phyloP scores from a whole-genome alignment of 1,140 invertebrate genomes.

The Drosophila kikkawai region DNA sequence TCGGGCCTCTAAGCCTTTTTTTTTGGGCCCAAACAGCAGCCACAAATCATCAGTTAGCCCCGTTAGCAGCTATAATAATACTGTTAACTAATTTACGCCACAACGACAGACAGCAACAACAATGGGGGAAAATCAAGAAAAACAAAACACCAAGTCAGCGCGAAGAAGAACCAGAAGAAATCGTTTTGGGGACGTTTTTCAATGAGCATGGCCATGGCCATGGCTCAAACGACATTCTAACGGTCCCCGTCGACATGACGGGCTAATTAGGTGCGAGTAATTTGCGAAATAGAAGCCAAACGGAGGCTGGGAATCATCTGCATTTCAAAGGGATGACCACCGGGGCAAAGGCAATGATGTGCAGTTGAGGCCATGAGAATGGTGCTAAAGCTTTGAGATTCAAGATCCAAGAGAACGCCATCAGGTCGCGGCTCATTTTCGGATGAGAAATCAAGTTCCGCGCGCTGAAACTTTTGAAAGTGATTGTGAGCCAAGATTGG shows the following conservation, averaged over 20 bases:
- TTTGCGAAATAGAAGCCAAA: constrained; percentile 35
- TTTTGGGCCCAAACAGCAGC: constrained; percentile 35
- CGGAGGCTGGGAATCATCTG: constrained; percentile 50
- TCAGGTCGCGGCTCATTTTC: constrained; percentile 29
- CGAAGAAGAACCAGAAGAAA: constrained; percentile 32
- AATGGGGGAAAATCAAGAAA: constrained; percentile 36
- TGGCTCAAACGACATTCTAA: constrained; percentile 58
- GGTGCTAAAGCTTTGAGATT: constrained; percentile 45
- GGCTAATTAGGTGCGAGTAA: constrained; percentile 73
- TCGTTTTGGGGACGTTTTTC: constrained; percentile 60
- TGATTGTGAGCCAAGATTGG: constrained; percentile 67
- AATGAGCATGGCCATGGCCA: constrained; percentile 58
- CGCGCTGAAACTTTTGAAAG: constrained; percentile 56
- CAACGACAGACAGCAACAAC: constrained; percentile 34
- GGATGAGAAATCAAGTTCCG: constrained; percentile 45
- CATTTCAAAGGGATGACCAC: constrained; percentile 32
- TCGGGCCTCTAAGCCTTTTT: constrained; percentile 47
- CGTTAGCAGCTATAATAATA: constrained; percentile 78
- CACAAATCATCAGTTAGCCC: constrained; percentile 70
- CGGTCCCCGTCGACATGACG: constrained; percentile 48
- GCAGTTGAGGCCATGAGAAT: constrained; percentile 50
- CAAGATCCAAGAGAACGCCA: constrained; percentile 7
- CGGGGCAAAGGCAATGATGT: constrained; percentile 28
- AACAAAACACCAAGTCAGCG: constrained; percentile 70
- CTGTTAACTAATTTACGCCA: constrained; percentile 81